Percentiles rank a stretch among this genome's conserved stretches.
Evolutionary conservation across 1,140 invertebrate species (phyloP).

Genomic region (Zophobas atratus): DNA sequence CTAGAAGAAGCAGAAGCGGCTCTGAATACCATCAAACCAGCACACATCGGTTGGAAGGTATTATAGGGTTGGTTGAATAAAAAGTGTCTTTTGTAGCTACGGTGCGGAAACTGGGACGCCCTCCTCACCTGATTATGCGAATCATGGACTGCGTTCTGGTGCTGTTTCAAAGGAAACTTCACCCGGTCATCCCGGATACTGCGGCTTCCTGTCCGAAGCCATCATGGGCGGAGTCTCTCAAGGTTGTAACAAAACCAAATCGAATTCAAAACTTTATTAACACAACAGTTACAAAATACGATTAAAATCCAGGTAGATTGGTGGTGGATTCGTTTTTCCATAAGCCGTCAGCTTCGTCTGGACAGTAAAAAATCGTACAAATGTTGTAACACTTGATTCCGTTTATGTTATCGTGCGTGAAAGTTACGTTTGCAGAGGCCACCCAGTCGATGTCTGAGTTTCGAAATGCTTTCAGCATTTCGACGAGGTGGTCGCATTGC

Average conservation of each 20-base stretch:
- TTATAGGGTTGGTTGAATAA: neutral
- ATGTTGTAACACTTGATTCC: neutral
- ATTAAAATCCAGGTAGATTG: neutral
- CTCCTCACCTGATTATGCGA: slow-evolving; percentile 97
- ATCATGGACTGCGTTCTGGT: slow-evolving; percentile 98
- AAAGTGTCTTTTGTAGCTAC: slow-evolving; percentile 76
- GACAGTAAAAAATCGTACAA: neutral
- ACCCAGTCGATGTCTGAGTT: slow-evolving; percentile 14
- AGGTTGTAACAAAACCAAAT: slow-evolving; percentile 71
- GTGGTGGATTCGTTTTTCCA: too few relatives aligned
- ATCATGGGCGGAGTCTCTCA: slow-evolving; percentile 96
- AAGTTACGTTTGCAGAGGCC: neutral
- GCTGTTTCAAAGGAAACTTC: slow-evolving; percentile 90
- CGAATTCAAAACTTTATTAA: slow-evolving; percentile 21
- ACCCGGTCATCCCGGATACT: slow-evolving; percentile 86
- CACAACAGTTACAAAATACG: neutral
- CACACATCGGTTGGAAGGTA: slow-evolving; percentile 82
- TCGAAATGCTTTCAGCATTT: slow-evolving; percentile 19
- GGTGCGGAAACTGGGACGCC: slow-evolving; percentile 93
- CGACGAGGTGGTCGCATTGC: slow-evolving; percentile 4
- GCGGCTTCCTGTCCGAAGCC: slow-evolving; percentile 90
- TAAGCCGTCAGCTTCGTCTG: neutral
- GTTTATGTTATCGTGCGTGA: slow-evolving; percentile 9
- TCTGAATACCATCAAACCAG: slow-evolving; percentile 96
- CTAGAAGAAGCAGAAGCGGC: slow-evolving; percentile 95